Evolutionary conservation across 2,797 vertebrate genomes (phyloP), one percentile per base, ranked within the genome.

Genomic region (Danio choprae): DNA sequence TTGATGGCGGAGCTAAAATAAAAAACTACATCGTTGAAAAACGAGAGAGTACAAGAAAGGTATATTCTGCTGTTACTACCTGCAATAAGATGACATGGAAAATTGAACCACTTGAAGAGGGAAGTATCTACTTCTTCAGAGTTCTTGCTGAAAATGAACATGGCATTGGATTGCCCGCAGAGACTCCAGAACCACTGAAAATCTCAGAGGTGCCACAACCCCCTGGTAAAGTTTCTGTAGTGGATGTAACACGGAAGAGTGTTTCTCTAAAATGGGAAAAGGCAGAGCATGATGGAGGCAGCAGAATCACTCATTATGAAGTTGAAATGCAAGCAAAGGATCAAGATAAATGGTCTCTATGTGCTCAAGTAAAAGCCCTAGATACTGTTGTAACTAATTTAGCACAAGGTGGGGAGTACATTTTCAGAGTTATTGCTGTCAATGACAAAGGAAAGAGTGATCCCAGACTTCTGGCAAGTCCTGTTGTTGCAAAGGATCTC

Each of bases 391-490:
- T 99, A 82, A 93, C 93, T 83, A 98, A 96, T 86, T 90, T 99
- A 87, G 93, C 94, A 44, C 95, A 96, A 86, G 98, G 97, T 84
- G 95, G 95, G 85, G 96, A 98, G 85, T 99, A 99, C 88, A 93
- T 96, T 68, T 99, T 99, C 79, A 96, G 97, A 93, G 96, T 99
- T 73, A 88, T 95, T 87, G 97, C 98, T 85, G 94, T 98, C 74
- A 99, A 99, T 90, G 96, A 97, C 86, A 99, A 99, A 87, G 98
- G 98, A 48, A 97, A 93, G 90, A 99, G 98, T 90, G 98, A 99
- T 86, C 95, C 97, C 55, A 95, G 97, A 88, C 95, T 96, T 70
- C 92, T 99, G 81, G 96, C 89, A 51, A 95, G 96, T 76, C 93
- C 96, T 88, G 92, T 99, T 84, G 87, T 96, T 80, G 96, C 96